phyloP scores from a whole-genome alignment of 37 sponge, comb jelly and placozoan species.

The Ephydatia muelleri region DNA sequence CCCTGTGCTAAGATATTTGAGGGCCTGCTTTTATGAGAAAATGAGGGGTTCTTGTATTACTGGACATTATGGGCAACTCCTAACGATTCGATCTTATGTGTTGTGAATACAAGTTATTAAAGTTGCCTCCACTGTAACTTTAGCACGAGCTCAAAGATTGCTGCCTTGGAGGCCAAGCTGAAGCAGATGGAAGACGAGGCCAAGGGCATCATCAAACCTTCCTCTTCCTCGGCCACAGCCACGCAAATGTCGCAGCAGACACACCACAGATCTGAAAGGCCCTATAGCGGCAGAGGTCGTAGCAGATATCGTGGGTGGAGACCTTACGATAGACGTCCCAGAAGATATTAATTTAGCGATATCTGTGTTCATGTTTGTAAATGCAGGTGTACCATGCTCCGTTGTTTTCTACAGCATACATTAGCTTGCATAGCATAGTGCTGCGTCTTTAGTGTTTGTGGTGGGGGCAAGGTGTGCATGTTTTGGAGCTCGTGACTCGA shows the following conservation, averaged over 20 bases:
- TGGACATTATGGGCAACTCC: background rate
- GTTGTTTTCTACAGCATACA: too few relatives aligned
- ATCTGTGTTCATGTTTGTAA: background rate
- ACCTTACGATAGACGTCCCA: background rate
- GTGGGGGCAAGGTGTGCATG: too few relatives aligned
- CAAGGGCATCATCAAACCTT: background rate
- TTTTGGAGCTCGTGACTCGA: too few relatives aligned
- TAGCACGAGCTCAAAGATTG: constrained; percentile 77
- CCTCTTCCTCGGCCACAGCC: background rate
- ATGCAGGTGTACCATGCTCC: too few relatives aligned
- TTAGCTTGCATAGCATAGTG: too few relatives aligned
- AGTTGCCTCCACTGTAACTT: background rate
- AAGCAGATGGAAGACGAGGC: constrained; percentile 64
- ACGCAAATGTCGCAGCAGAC: background rate
- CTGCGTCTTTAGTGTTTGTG: too few relatives aligned
- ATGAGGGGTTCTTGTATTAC: background rate
- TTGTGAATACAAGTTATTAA: background rate
- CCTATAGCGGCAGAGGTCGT: background rate
- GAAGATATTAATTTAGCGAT: background rate
- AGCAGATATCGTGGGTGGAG: background rate
- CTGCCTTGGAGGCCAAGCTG: constrained; percentile 83
- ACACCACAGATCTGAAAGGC: background rate
- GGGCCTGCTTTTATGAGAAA: background rate
- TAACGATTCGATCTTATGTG: background rate
- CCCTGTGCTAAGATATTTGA: too few relatives aligned